phyloP scores from a whole-genome alignment of 2,797 vertebrate species.

The Taeniopygia guttata region DNA sequence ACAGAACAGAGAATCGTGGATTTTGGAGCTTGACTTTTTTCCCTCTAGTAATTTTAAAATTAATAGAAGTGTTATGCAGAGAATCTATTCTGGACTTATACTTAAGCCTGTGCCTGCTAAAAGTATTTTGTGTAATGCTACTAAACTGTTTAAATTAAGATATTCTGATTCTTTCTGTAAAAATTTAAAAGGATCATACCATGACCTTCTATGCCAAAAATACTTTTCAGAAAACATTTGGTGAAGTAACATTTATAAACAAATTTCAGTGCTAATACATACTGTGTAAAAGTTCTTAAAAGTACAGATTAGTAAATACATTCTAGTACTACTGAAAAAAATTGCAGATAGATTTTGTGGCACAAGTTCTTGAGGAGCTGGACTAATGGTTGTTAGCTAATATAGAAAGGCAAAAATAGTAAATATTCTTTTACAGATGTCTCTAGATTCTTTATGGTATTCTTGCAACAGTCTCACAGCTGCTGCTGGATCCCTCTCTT shows the following conservation, averaged over 20 bases:
- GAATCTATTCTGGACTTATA: background rate
- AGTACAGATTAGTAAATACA: background rate
- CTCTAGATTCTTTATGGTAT: background rate
- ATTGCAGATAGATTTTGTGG: background rate
- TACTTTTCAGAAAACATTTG: background rate
- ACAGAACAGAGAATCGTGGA: background rate
- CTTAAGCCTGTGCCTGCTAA: background rate
- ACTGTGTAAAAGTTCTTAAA: background rate
- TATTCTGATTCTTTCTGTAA: background rate
- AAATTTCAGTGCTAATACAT: background rate
- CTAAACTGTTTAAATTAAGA: background rate
- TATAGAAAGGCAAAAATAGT: background rate
- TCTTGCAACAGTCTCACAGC: background rate
- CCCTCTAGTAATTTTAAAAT: background rate
- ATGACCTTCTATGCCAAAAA: background rate
- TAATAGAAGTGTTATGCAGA: background rate
- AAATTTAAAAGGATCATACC: background rate
- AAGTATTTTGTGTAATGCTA: background rate
- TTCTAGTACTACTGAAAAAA: background rate
- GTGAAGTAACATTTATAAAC: background rate
- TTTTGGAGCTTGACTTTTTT: background rate
- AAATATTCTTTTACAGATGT: background rate
- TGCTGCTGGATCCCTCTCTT: fast-evolving
- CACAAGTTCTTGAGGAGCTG: background rate
- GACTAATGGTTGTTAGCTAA: background rate